These are phyloP conservation scores for Semibalanus balanoides DNA, from an alignment of 1,140 invertebrate genomes.

Conservation along the genomic window DNA sequence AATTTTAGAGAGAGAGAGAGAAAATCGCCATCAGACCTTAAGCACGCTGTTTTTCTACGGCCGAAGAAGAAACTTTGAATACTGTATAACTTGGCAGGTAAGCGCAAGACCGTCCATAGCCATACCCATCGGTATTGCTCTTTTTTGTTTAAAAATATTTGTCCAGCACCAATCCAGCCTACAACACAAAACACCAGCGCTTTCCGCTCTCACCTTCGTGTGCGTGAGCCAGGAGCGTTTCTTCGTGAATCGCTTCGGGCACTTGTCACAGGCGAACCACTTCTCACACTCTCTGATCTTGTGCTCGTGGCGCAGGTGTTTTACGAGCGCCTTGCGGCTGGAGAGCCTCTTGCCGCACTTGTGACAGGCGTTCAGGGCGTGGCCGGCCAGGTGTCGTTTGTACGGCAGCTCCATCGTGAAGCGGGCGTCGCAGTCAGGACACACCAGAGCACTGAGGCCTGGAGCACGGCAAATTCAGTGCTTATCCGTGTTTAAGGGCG, in stretches of 20 bases:
- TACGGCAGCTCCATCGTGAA: conserved; percentile 2
- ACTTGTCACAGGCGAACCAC: neutral
- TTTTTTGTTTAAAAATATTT: no score
- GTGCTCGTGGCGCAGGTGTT: neutral
- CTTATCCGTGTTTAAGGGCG: neutral
- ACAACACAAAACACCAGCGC: no score
- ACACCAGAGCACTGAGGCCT: neutral
- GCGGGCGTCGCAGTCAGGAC: conserved; percentile 5
- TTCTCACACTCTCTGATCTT: neutral
- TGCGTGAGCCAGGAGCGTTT: neutral
- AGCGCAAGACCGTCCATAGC: no score
- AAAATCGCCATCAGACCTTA: no score
- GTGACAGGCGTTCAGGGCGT: neutral
- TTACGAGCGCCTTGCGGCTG: neutral
- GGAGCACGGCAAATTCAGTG: neutral
- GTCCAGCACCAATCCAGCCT: no score
- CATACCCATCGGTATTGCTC: no score
- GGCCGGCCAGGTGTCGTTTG: neutral
- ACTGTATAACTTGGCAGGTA: no score
- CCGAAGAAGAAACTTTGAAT: no score
- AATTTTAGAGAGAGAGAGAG: no score
- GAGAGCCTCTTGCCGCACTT: neutral
- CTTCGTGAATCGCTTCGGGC: neutral
- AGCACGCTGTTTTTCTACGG: no score
- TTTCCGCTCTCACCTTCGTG: neutral